Evolutionary conservation across 2,797 vertebrate genomes (phyloP).

Genomic region (Gephyroberyx darwinii): DNA sequence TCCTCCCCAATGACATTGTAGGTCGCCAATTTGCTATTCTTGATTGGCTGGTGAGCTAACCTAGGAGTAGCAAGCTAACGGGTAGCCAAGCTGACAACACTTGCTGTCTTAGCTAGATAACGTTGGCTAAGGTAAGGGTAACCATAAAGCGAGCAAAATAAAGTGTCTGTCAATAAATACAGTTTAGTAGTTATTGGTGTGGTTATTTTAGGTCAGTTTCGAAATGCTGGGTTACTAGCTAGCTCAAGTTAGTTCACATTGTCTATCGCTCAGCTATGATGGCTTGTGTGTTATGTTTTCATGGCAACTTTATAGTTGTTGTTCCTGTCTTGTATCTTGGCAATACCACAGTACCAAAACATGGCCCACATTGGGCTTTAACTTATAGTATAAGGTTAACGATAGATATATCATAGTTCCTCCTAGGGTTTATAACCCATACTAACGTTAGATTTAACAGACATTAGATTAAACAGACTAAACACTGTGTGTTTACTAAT

Average conservation of each 20-base stretch:
- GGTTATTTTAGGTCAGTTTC: neutral
- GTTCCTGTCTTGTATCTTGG: slow-evolving; percentile 6
- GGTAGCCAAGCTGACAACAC: slow-evolving; percentile 34
- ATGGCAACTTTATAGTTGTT: slow-evolving; percentile 51
- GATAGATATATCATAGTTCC: neutral
- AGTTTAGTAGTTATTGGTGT: neutral
- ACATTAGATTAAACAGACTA: too few relatives aligned
- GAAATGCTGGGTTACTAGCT: neutral
- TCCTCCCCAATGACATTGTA: neutral
- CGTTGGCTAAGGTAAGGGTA: slow-evolving; percentile 23
- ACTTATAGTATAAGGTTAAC: neutral
- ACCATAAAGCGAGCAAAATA: neutral
- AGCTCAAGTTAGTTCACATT: slow-evolving; percentile 25
- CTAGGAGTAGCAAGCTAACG: slow-evolving; percentile 54
- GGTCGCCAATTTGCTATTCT: slow-evolving; percentile 23
- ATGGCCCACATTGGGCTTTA: neutral
- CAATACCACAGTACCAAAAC: neutral
- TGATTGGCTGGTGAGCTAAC: slow-evolving; percentile 10
- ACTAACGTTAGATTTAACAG: neutral
- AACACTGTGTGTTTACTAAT: neutral
- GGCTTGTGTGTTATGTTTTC: slow-evolving; percentile 53
- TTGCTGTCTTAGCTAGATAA: slow-evolving; percentile 39
- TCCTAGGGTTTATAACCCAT: neutral
- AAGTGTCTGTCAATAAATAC: neutral
- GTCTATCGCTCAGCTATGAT: slow-evolving; percentile 21